Base-by-base conservation (phyloP, 2,113 vertebrate genomes). In the Tetrax tetrax region DNA sequence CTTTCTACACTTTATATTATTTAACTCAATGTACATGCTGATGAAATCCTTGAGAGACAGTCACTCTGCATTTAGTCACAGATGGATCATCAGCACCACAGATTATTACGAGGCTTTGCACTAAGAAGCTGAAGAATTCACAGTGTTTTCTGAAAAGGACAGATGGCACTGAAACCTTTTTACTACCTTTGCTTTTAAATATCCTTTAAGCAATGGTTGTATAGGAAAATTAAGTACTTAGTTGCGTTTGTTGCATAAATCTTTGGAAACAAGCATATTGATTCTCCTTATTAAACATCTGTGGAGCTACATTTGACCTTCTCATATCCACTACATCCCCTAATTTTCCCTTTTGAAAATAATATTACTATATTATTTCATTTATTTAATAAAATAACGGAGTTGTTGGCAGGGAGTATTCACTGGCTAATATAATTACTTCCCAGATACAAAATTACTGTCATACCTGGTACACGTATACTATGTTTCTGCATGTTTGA, bases 11-110 rank as follows among this genome's bases (percentile, higher is more conserved):
- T 83, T 78, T 45, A 29, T 91, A 33, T 87, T 88, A 56, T 81
- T 96, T 95, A 95, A 94, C 90, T 93, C 82, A 57, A 21, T 79
- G 12, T 90, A 53, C 45, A 27, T 69, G 57, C 45, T 33, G 57
- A 71, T 95, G 18, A 83, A 91, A 91, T 94, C 28, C 51, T 90
- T 79, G 60, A 82, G 38, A 84, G 65, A 60, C 41, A 66, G 66
- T 85, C 93, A 33, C 22, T 82, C 61, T 51, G 31, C 74, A 33
- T 87, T 96, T 90, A 84, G 53, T 79, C 27, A 72, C 50, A 89
- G 70, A 41, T 1, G 10, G 48, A 85, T 76, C 74, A 91, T 14
- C 14, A 37, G 66, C 9, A 3, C 28, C 53, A 65, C 57, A 57
- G 57, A n/a, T 72, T 65, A 53, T 80, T 79, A 33, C 33, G 72